Evolutionary conservation across 2,797 vertebrate species (phyloP), one percentile per base, ranked within the genome.

Genomic region (Mergus octosetaceus): DNA sequence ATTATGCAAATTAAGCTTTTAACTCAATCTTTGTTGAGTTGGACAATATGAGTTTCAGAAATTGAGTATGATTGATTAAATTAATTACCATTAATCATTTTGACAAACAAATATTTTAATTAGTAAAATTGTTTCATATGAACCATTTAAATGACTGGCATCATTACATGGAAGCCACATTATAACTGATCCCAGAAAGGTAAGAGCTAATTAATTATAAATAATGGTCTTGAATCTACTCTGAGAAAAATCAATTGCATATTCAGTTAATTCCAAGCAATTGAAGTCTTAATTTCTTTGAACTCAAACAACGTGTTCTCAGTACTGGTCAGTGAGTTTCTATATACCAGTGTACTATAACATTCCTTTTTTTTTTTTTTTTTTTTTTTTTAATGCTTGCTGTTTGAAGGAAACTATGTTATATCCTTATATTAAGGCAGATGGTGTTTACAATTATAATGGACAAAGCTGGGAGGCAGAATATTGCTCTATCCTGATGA

Each of bases 241-340:
- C 61, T 57, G 78, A 83, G 65, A 90, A 76, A 90, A 92, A 85
- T 38, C 75, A 81, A 85, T 19, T 77, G 53, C 53, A 87, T 54
- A 68, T 77, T 93, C 73, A 92, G 47, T 77, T 84, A 95, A 57
- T 64, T 73, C 41, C 60, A 70, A 24, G 80, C 72, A 93, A 83
- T 77, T 95, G 54, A 83, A 88, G 60, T 69, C 89, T 87, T 89
- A 73, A 93, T 89, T 95, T 94, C 81, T 93, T 93, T 85, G 96
- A 95, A 91, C 45, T 80, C 61, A 85, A 94, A 81, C 54, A 86
- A 66, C 75, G 64, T 25, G 5, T 65, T 97, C 90, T 69, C 85
- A 77, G 73, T 85, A 81, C 64, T 73, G 61, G 66, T 87, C 1
- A 0, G 28, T 24, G 39, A 89, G 32, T 27, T 86, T 88, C 91